A percentile compares a stretch with the other conserved stretches of the same genome.
These are phyloP conservation scores for Macaria liturata DNA, from an alignment of 2,888 invertebrate species.

Conservation along the genomic window DNA sequence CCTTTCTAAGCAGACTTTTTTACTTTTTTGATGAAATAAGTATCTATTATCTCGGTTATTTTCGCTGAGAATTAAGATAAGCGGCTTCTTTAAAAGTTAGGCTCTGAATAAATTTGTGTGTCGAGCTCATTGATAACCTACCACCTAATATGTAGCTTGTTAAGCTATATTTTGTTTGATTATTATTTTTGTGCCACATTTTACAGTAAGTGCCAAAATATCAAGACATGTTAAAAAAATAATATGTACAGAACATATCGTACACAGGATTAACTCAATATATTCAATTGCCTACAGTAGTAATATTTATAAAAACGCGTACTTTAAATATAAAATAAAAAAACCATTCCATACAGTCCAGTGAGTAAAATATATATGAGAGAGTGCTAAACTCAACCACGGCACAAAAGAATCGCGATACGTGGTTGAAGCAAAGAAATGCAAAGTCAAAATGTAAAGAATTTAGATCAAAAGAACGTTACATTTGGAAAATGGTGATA, in stretches of 20 bases:
- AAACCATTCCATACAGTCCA: no score
- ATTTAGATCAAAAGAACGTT: constrained; percentile 77
- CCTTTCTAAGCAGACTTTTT: constrained; percentile 54
- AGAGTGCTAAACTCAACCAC: constrained; percentile 36
- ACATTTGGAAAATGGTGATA: constrained; percentile 76
- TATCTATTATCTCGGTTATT: constrained; percentile 69
- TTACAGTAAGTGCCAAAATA: no score
- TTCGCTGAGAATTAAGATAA: constrained; percentile 57
- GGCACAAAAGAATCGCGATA: constrained; percentile 71
- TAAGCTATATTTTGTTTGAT: no score
- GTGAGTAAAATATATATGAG: no score
- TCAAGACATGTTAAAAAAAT: no score
- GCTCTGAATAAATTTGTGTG: constrained; percentile 55
- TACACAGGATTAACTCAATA: no score
- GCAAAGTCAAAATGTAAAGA: constrained; percentile 70
- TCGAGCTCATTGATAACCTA: constrained; percentile 34
- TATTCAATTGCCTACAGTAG: no score
- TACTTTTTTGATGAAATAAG: constrained; percentile 71
- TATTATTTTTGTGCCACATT: no score
- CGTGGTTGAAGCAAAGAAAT: constrained; percentile 62
- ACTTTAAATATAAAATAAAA: no score
- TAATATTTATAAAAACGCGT: no score
- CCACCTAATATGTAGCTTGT: no score
- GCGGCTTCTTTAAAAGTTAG: constrained; percentile 59
- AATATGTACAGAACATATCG: no score